Evolutionary conservation across 1,140 invertebrate genomes (phyloP).

Genomic region (Euschistus heros): DNA sequence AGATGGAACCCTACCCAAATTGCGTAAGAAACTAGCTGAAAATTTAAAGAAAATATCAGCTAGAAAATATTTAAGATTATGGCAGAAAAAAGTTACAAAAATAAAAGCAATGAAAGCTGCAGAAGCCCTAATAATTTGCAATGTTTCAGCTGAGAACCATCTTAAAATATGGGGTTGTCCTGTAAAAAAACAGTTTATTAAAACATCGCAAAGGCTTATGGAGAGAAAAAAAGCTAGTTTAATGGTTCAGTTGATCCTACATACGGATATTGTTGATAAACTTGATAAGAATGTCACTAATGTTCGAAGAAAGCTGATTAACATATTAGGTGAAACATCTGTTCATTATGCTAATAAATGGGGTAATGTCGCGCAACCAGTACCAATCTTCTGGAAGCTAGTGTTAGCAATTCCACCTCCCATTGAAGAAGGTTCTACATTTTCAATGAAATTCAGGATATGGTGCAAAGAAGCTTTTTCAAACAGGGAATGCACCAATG

Average conservation of each 20-base stretch:
- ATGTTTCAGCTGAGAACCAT: constrained; percentile 24
- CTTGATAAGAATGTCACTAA: constrained; percentile 18
- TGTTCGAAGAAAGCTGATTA: constrained; percentile 18
- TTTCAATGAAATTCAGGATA: constrained; percentile 19
- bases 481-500: neutral
- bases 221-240: constrained; percentile 20
- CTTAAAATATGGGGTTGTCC: constrained; percentile 25
- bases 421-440: constrained; percentile 16
- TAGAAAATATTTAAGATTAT: constrained; percentile 24
- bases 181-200: neutral
- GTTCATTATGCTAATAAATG: constrained; percentile 10
- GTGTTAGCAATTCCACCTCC: constrained; percentile 15
- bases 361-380: constrained; percentile 19
- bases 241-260: constrained; percentile 21
- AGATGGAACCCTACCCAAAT: constrained; percentile 18
- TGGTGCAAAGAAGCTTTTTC: constrained; percentile 25
- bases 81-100: constrained; percentile 26
- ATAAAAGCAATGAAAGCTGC: constrained; percentile 18
- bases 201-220: constrained; percentile 18
- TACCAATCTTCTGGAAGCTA: constrained; percentile 20
- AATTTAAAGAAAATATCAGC: constrained; percentile 26
- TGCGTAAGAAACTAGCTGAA: constrained; percentile 25
- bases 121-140: constrained; percentile 14
- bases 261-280: constrained; percentile 19
- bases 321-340: constrained; percentile 14